Conservation (phyloP, 2,797 vertebrate species). For the Erethizon dorsatum region DNA sequence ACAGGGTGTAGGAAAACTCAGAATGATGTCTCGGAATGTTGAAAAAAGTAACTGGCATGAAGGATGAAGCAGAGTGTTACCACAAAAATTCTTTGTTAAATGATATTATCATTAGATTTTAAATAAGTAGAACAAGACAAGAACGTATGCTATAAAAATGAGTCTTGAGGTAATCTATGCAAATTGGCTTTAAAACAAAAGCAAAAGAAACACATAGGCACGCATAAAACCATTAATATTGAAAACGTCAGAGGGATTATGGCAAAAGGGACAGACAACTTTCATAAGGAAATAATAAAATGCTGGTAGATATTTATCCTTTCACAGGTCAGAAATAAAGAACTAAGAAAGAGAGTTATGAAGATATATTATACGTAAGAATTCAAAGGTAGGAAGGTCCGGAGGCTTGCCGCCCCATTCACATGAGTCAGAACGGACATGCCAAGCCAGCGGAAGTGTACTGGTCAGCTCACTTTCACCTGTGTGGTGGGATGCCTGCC, state of each 20-base stretch:
- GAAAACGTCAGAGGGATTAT: background rate
- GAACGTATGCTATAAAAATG: rapidly evolving
- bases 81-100: background rate
- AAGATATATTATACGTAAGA: background rate
- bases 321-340: background rate
- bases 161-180: background rate
- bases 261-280: background rate
- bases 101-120: background rate
- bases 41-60: background rate
- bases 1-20: background rate
- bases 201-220: background rate
- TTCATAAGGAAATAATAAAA: background rate
- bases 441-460: background rate
- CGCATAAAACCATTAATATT: background rate
- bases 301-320: background rate
- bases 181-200: background rate
- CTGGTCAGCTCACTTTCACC: rapidly evolving
- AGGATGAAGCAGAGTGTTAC: background rate
- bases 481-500: rapidly evolving
- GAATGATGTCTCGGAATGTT: background rate
- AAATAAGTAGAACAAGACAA: background rate
- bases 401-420: rapidly evolving
- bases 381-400: background rate
- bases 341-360: background rate
- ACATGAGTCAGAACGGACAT: too few species aligned